Conservation (phyloP, 2,113 vertebrate species). For the Nerophis ophidion region DNA sequence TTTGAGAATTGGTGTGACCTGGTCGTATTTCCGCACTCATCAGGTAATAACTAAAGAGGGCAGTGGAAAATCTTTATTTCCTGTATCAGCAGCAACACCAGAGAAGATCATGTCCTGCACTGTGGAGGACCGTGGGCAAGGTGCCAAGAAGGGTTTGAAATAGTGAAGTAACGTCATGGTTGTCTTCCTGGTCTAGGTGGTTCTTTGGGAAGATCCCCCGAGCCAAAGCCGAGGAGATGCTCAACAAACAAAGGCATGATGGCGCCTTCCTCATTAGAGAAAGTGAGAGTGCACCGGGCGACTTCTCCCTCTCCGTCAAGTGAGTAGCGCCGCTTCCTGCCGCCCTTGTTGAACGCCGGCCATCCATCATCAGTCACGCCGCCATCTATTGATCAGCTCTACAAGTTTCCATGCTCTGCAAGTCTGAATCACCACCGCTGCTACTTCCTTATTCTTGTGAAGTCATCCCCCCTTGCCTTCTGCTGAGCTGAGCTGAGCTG, state of each 20-base stretch:
- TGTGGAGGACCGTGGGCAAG: background rate
- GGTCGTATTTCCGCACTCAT: no score
- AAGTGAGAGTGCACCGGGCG: conserved; percentile 96
- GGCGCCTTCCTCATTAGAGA: conserved; percentile 97
- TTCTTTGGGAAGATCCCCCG: conserved; percentile 98
- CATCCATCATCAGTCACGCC: conserved; percentile 10
- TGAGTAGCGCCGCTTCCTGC: conserved; percentile 63
- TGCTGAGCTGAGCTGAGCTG: conserved; percentile 23
- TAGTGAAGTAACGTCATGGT: background rate
- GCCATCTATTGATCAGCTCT: conserved; percentile 4
- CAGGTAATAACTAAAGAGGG: no score
- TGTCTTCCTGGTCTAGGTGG: conserved; percentile 75
- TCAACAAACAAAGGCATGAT: conserved; percentile 96
- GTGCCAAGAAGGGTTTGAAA: background rate
- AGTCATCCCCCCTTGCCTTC: conserved; percentile 38
- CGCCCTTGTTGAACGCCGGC: background rate
- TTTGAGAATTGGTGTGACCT: no score
- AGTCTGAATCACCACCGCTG: conserved; percentile 30
- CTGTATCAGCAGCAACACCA: no score
- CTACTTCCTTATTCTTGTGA: conserved; percentile 33
- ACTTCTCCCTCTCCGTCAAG: conserved; percentile 98
- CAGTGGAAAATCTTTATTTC: no score
- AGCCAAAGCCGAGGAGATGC: conserved; percentile 96
- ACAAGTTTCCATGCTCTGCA: conserved; percentile 20
- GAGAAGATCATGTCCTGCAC: background rate